Base-by-base conservation (phyloP, 2,113 vertebrate species). In the Crocuta crocuta region DNA sequence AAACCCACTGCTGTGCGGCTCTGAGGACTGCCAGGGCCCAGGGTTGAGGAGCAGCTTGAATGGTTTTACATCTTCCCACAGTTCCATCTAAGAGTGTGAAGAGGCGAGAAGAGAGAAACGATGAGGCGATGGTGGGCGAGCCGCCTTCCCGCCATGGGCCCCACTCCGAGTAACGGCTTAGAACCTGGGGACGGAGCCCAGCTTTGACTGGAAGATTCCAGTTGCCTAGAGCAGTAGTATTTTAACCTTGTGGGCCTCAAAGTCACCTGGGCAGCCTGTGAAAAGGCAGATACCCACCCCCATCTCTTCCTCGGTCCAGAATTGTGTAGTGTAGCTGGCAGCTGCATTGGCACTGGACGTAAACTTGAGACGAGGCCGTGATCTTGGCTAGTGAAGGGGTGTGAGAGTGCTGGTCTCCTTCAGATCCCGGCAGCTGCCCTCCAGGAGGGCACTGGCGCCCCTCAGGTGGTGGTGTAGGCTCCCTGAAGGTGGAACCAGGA, bases 121-220 rank as follows among this genome's bases (percentile, higher is more conserved):
- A 31, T 2, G 15, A 12, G n/a, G 11, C 0, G 10, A 4, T 81
- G 17, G 43, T 7, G 26, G 8, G 61, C 16, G 48, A 2, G 39
- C 21, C 0, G 7, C 50, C 24, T 48, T 53, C 26, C 28, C 1
- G 1, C 33, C 15, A 0, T 2, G 31, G 53, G 19, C 0, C 11
- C 45, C 3, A 1, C 16, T 19, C 21, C 7, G 7, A 70, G 33
- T 0, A 65, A 73, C 74, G 28, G 3, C 10, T n/a, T 10, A 5
- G n/a, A 16, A 48, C 45, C 15, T 5, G 10, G 1, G 26, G 66
- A 11, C 48, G 71, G 65, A 73, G 61, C 11, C 11, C 28, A 1
- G 4, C 39, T 33, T 50, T 11, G 24, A 55, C 33, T 5, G 4
- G 7, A 24, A 35, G 7, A 35, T 2, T 0, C 35, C 35, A 35